Conservation (phyloP, 2,113 vertebrate genomes). For the Podarcis raffonei region DNA sequence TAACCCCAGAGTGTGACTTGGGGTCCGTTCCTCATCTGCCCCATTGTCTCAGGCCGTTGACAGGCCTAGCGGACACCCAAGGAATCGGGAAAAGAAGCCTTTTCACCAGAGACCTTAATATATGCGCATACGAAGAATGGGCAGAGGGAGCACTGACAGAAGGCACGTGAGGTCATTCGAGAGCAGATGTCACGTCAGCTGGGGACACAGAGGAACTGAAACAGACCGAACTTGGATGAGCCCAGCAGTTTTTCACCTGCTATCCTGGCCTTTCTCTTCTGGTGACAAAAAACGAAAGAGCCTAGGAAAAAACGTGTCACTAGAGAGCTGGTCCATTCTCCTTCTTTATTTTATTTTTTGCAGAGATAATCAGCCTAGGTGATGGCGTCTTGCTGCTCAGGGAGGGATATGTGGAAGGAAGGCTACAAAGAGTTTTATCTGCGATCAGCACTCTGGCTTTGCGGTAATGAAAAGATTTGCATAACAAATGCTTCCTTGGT, state of each 20-base stretch:
- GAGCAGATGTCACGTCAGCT: conserved; percentile 75
- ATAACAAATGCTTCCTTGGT: conserved; percentile 71
- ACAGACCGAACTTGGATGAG: conserved; percentile 70
- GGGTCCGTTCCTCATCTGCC: conserved; percentile 46
- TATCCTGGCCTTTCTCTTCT: conserved; percentile 61
- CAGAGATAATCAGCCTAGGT: conserved; percentile 51
- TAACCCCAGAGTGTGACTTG: neutral
- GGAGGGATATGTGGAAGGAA: conserved; percentile 34
- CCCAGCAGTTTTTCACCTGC: conserved; percentile 63
- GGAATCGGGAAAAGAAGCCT: conserved; percentile 63
- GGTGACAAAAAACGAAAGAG: conserved; percentile 59
- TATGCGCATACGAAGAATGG: conserved; percentile 70
- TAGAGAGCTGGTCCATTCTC: conserved; percentile 46
- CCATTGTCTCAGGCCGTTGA: conserved; percentile 58
- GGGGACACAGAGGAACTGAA: conserved; percentile 59
- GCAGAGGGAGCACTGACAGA: conserved; percentile 62
- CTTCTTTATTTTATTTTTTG: neutral
- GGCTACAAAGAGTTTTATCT: conserved; percentile 71
- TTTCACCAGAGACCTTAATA: conserved; percentile 65
- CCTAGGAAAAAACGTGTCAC: conserved; percentile 25
- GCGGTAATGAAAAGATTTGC: conserved; percentile 74
- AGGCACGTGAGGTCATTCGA: conserved; percentile 71
- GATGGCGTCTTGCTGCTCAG: conserved; percentile 41
- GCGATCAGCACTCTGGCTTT: conserved; percentile 72
- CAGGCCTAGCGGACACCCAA: conserved; percentile 60